Evolutionary conservation across 2,888 invertebrate species (phyloP).

Genomic region (Ephialtes manifestator): DNA sequence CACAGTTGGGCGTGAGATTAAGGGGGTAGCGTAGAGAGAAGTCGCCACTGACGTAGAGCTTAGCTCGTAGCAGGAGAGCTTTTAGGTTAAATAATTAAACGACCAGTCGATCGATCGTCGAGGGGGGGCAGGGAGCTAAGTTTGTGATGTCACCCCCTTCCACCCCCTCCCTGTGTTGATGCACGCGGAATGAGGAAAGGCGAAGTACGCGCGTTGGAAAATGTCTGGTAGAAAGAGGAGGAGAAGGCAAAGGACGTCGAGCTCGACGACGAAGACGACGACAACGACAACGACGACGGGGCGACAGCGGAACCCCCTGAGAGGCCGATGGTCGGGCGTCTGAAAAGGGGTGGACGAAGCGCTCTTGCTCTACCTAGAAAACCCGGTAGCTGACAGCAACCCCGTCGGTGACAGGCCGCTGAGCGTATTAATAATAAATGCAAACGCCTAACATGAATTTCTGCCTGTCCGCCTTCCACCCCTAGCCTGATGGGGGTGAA

Average conservation of each 20-base stretch:
- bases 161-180: conserved; percentile 43
- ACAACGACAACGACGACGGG: conserved; percentile 58
- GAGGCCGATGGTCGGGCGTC: conserved; percentile 71
- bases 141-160: conserved; percentile 51
- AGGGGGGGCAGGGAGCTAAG: conserved; percentile 42
- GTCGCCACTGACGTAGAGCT: conserved; percentile 36
- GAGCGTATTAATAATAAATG: conserved; percentile 85
- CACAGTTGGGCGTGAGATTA: conserved; percentile 47
- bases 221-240: conserved; percentile 62
- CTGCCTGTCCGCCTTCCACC: conserved; percentile 74
- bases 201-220: conserved; percentile 49
- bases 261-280: conserved; percentile 61
- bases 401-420: conserved; percentile 81
- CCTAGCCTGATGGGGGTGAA: conserved; percentile 45
- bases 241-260: conserved; percentile 61
- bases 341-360: conserved; percentile 64
- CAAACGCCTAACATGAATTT: conserved; percentile 84
- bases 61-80: conserved; percentile 59
- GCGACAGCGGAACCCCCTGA: conserved; percentile 60
- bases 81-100: conserved; percentile 81
- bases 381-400: conserved; percentile 80
- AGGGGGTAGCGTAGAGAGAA: conserved; percentile 36
- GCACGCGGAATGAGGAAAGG: conserved; percentile 65
- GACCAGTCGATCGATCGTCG: conserved; percentile 73
- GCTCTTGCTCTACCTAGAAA: conserved; percentile 70